A percentile compares a stretch with the other conserved stretches of the same genome.
These are phyloP conservation scores for Actinopyga echinites DNA, from an alignment of 53 echinoderm and acorn worm species.

Conservation along the genomic window DNA sequence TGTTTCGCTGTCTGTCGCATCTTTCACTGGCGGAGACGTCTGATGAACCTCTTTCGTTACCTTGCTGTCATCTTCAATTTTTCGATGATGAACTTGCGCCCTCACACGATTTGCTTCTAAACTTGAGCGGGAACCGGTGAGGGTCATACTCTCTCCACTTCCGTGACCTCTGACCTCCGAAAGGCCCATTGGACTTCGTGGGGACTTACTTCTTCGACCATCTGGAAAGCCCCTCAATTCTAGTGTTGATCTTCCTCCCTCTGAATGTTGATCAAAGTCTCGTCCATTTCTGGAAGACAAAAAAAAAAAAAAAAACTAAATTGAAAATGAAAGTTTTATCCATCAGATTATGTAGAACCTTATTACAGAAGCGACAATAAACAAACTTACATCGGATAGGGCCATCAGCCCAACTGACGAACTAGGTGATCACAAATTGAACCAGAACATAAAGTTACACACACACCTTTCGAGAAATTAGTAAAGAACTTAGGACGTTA, in stretches of 20 bases:
- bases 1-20: conserved; percentile 27
- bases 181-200: neutral
- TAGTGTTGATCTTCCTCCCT: neutral
- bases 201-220: conserved; percentile 39
- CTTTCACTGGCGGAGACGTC: conserved; percentile 12
- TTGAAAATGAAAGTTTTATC: too few species aligned
- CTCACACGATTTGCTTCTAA: conserved; percentile 20
- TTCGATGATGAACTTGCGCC: conserved; percentile 24
- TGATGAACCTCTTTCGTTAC: conserved; percentile 8
- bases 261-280: neutral
- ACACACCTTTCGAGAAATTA: too few species aligned
- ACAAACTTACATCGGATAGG: too few species aligned
- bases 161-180: conserved; percentile 15
- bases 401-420: too few species aligned
- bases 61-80: neutral
- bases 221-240: conserved; percentile 23
- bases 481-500: too few species aligned
- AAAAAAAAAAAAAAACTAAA: neutral
- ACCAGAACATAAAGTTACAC: too few species aligned
- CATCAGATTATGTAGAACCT: too few species aligned
- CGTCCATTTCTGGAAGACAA: neutral
- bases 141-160: conserved; percentile 28
- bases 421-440: too few species aligned
- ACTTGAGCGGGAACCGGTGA: neutral
- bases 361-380: too few species aligned